phyloP scores from a whole-genome alignment of 2,888 invertebrate species.

The Sicus ferrugineus region DNA sequence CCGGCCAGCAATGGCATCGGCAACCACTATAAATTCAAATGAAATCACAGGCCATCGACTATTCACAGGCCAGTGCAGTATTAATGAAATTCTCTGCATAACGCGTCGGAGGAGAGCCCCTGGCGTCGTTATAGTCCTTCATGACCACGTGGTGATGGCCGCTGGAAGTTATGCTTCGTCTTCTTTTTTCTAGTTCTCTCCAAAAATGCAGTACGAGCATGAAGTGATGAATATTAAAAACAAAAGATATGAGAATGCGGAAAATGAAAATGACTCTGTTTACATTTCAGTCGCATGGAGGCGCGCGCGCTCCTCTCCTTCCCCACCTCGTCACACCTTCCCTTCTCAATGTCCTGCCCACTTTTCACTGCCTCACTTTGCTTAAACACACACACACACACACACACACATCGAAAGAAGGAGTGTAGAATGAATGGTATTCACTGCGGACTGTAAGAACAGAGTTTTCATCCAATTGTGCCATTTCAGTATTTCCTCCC shows the following conservation, averaged over 20 bases:
- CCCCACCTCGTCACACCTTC: too few species aligned
- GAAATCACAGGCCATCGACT: slow-evolving; percentile 29
- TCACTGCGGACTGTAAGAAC: slow-evolving; percentile 18
- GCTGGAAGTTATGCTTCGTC: background rate
- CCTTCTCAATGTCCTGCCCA: background rate
- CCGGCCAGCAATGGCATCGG: too few species aligned
- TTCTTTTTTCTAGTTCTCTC: background rate
- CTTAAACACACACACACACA: background rate
- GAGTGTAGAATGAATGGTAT: background rate
- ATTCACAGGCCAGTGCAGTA: slow-evolving; percentile 28
- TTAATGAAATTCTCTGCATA: slow-evolving; percentile 1
- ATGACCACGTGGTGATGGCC: slow-evolving; percentile 1
- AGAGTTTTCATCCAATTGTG: slow-evolving; percentile 16
- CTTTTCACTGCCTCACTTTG: background rate
- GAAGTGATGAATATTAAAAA: background rate
- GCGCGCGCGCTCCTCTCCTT: background rate
- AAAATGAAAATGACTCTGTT: slow-evolving; percentile 16
- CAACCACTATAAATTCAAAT: slow-evolving; percentile 23
- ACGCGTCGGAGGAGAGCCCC: background rate
- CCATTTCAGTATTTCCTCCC: background rate
- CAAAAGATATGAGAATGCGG: background rate
- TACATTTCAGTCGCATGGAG: slow-evolving; percentile 27
- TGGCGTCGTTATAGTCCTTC: background rate
- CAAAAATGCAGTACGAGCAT: background rate
- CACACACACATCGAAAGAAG: background rate